Conservation (phyloP, 1,140 invertebrate genomes). For the Drosophila setifemur region DNA sequence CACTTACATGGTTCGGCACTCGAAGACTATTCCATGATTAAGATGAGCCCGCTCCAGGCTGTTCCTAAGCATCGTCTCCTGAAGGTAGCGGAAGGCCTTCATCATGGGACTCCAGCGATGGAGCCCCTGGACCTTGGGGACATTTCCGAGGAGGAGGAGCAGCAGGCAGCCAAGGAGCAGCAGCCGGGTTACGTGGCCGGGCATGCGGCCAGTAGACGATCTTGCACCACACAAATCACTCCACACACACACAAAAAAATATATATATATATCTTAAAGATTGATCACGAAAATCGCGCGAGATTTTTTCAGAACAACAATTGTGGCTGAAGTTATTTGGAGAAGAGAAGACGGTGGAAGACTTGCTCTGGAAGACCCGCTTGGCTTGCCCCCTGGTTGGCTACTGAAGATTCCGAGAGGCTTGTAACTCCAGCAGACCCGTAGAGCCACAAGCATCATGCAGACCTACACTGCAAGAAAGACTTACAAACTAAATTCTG, state of each 20-base stretch:
- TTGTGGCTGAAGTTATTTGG: background rate
- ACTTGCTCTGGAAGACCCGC: slow-evolving; percentile 43
- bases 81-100: slow-evolving; percentile 63
- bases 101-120: slow-evolving; percentile 64
- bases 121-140: background rate
- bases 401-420: slow-evolving; percentile 61
- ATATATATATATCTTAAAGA: no score
- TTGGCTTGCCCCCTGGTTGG: slow-evolving; percentile 72
- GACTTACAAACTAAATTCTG: no score
- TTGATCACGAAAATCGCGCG: background rate
- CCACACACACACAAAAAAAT: background rate
- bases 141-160: slow-evolving; percentile 22
- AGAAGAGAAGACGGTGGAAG: slow-evolving; percentile 7
- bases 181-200: slow-evolving; percentile 20
- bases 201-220: slow-evolving; percentile 7
- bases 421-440: slow-evolving; percentile 39
- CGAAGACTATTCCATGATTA: slow-evolving; percentile 74
- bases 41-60: slow-evolving; percentile 72
- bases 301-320: background rate
- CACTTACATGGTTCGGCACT: slow-evolving; percentile 75
- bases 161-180: slow-evolving; percentile 27
- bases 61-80: slow-evolving; percentile 69
- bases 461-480: slow-evolving; percentile 3
- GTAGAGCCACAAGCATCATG: slow-evolving; percentile 2
- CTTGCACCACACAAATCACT: background rate